Evolutionary conservation across 1,140 invertebrate genomes (phyloP).

Genomic region (Mya arenaria): DNA sequence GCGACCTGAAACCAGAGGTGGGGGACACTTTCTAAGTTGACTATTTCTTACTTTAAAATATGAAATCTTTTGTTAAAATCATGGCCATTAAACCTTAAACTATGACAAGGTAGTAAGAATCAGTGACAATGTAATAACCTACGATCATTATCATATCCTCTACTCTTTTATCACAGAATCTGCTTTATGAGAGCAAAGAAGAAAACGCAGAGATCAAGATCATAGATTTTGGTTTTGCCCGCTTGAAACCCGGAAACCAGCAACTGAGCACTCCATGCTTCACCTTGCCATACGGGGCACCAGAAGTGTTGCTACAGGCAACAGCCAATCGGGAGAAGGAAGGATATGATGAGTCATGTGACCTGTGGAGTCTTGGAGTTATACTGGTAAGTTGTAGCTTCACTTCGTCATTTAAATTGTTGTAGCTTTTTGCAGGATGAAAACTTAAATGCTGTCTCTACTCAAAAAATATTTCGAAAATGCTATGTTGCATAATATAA

Average conservation of each 20-base stretch:
- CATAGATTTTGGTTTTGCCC: constrained; percentile 95
- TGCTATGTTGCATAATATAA: no score
- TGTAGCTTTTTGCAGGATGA: no score
- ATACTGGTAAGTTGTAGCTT: constrained; percentile 85
- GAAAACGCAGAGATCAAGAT: constrained; percentile 89
- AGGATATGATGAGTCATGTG: constrained; percentile 93
- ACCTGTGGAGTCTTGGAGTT: constrained; percentile 95
- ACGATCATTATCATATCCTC: constrained; percentile 11
- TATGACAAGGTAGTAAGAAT: not conserved
- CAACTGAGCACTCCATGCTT: constrained; percentile 91
- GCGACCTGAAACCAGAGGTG: constrained; percentile 95
- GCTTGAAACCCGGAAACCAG: constrained; percentile 87
- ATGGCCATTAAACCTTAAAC: not conserved
- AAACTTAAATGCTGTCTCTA: no score
- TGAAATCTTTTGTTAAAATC: not conserved
- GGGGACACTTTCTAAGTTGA: no score
- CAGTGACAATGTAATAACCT: no score
- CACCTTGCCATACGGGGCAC: constrained; percentile 94
- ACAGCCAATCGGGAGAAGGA: constrained; percentile 74
- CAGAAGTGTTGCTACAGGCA: constrained; percentile 88
- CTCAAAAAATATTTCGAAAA: no score
- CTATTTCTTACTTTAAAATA: no score
- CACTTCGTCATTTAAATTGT: no score
- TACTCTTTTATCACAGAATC: constrained; percentile 84
- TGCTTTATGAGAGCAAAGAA: constrained; percentile 86